Base-by-base conservation (phyloP, 2,113 vertebrate genomes). In the Canis aureus region DNA sequence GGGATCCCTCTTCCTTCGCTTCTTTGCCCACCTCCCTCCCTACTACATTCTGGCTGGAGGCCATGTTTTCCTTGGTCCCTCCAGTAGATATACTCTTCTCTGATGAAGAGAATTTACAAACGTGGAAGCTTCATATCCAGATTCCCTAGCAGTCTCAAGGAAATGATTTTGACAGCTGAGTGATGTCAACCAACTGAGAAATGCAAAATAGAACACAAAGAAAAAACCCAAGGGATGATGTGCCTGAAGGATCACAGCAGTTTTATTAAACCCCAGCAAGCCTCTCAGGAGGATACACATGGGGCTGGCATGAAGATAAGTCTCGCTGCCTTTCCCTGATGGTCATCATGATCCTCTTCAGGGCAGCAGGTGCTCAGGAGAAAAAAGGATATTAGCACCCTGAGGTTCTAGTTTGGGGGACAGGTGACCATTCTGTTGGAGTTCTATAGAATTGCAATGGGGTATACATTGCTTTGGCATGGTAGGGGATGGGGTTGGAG, bases 81-180 rank as follows among this genome's bases (percentile, higher is more conserved):
- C 22, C 49, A 38, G 94, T 67, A 25, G 11, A 60, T 4, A 6
- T 1, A 11, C 19, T 85, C 43, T 80, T 91, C 35, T 51, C 60
- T 17, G 35, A 49, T 0, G 11, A 96, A 43, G 51, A 91, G 79
- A 32, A 94, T 86, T 51, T 66, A 10, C 19, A 20, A 25, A 10
- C 57, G 15, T 51, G 13, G 79, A 94, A 60, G 27, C 49, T 32
- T 97, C 69, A 55, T 80, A 92, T 16, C 43, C 74, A 51, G n/a
- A 19, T 76, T 96, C 96, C 83, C 91, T 88, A 81, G 66, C 64
- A 17, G 91, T 95, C 95, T 95, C 55, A 27, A 51, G 38, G 66
- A 97, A 97, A 96, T 94, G 60, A 55, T 22, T 76, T 84, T 27
- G 83, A 95, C 89, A 97, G 66, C 69, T 92, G 98, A 97, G 66